A percentile compares a stretch with the other conserved stretches of the same genome.
Conservation (phyloP, 64 coral and sea anemone genomes). For the Trachythela sp. region DNA sequence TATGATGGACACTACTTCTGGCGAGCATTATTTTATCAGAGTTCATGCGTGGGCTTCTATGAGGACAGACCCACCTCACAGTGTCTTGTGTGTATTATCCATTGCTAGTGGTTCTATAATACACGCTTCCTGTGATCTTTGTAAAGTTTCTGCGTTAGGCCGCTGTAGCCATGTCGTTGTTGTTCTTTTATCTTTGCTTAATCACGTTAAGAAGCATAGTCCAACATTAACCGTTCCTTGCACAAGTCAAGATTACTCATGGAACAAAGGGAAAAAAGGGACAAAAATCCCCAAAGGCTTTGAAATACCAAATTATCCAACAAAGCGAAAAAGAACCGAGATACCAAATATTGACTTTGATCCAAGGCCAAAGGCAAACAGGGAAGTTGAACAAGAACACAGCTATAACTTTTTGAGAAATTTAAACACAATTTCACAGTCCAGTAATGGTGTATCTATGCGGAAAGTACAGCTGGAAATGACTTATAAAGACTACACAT, state of each 20-base stretch:
- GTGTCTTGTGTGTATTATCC: too few relatives aligned
- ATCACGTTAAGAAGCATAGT: slow-evolving; percentile 28
- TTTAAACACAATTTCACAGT: slow-evolving; percentile 2
- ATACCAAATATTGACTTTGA: slow-evolving; percentile 51
- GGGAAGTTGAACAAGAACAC: neutral
- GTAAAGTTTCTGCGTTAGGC: slow-evolving; percentile 42
- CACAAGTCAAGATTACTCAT: slow-evolving; percentile 51
- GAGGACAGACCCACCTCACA: neutral
- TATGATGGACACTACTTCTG: neutral
- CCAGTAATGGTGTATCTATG: slow-evolving; percentile 26
- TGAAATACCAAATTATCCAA: slow-evolving; percentile 24
- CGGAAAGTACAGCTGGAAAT: slow-evolving; percentile 37
- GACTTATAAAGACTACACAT: slow-evolving; percentile 35
- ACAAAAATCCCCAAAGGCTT: slow-evolving; percentile 38
- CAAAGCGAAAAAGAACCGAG: slow-evolving; percentile 33
- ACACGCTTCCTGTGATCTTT: slow-evolving; percentile 50
- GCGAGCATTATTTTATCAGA: neutral
- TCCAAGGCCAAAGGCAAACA: slow-evolving; percentile 34
- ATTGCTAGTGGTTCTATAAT: neutral
- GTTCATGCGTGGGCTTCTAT: neutral
- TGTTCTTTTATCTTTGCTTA: slow-evolving; percentile 22
- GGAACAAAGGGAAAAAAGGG: slow-evolving; percentile 57
- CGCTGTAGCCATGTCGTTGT: slow-evolving; percentile 48
- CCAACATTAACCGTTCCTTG: slow-evolving; percentile 18
- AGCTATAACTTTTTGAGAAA: slow-evolving; percentile 45